Percentiles rank a stretch among this genome's conserved stretches.
Evolutionary conservation across 2,888 invertebrate species (phyloP).

Genomic region (Corythucha ciliata): DNA sequence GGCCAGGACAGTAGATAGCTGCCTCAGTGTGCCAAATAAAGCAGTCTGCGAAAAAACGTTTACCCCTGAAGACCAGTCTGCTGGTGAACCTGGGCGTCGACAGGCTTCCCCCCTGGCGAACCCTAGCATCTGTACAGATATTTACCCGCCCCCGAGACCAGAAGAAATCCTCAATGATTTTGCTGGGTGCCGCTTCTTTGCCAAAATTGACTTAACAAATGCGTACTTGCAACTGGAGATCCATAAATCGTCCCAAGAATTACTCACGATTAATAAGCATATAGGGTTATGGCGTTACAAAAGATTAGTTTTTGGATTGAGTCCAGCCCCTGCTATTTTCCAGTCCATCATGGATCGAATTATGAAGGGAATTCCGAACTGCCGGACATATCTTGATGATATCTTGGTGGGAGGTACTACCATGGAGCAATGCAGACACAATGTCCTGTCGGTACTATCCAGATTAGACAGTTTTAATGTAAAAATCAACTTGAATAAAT

Average conservation of each 20-base stretch:
- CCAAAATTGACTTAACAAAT: conserved; percentile 36
- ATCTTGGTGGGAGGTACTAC: conserved; percentile 30
- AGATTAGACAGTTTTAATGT: conserved; percentile 33
- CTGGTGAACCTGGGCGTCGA: too few relatives aligned
- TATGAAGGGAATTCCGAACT: conserved; percentile 17
- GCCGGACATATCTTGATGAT: conserved; percentile 34
- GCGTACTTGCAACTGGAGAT: conserved; percentile 37
- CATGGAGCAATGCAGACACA: too few relatives aligned
- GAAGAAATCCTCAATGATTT: conserved; percentile 37
- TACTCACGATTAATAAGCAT: conserved; percentile 37
- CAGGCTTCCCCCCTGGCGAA: conserved; percentile 39
- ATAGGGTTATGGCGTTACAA: conserved; percentile 28
- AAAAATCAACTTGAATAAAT: conserved; percentile 33
- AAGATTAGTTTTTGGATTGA: conserved; percentile 30
- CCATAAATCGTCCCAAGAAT: conserved; percentile 32
- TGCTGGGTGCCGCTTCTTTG: conserved; percentile 31
- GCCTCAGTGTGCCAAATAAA: too few relatives aligned
- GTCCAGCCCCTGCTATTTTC: conserved; percentile 32
- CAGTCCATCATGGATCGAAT: conserved; percentile 29
- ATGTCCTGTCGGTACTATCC: conserved; percentile 26
- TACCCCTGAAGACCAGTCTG: too few relatives aligned
- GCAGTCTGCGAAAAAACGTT: too few relatives aligned
- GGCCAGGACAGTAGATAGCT: conserved; percentile 29
- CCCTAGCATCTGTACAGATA: conserved; percentile 33
- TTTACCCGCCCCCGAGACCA: conserved; percentile 37